These are phyloP conservation scores for Halictus quadricinctus DNA, from an alignment of 2,888 invertebrate species.

Conservation along the genomic window DNA sequence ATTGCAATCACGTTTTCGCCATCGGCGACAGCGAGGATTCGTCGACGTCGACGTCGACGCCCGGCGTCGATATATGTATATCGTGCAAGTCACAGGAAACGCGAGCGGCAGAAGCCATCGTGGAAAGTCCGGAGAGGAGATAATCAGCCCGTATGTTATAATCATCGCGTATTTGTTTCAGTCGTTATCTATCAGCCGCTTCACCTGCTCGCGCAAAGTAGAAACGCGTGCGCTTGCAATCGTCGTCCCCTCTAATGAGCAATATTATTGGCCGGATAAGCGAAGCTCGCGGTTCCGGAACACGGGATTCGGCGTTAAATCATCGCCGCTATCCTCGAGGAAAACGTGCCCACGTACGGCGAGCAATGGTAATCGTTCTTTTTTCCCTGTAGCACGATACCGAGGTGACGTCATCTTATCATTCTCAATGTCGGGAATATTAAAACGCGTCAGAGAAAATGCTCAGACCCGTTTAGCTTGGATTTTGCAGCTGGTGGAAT, in stretches of 20 bases:
- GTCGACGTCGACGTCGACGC: conserved; percentile 18
- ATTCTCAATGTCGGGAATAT: not conserved
- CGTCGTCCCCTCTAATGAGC: conserved; percentile 27
- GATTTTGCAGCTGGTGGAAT: too few species aligned
- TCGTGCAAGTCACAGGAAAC: conserved; percentile 62
- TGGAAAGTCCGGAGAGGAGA: conserved; percentile 80
- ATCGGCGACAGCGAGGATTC: conserved; percentile 6
- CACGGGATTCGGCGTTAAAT: conserved; percentile 23
- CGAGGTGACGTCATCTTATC: not conserved
- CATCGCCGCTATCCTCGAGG: conserved; percentile 7
- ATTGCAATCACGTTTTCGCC: conserved; percentile 34
- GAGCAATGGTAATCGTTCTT: not conserved
- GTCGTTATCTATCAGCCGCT: conserved; percentile 78
- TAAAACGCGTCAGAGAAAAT: not conserved
- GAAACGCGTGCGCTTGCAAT: conserved; percentile 50
- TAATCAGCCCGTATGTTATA: conserved; percentile 82
- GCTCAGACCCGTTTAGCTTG: too few species aligned
- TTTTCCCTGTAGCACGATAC: not conserved
- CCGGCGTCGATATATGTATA: conserved; percentile 29
- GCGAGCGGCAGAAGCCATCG: conserved; percentile 75
- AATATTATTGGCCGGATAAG: conserved; percentile 27
- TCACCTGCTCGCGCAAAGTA: conserved; percentile 71
- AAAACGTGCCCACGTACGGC: not conserved
- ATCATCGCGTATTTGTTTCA: conserved; percentile 81
- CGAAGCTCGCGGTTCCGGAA: conserved; percentile 27